Base-by-base conservation (phyloP, 2,888 invertebrate genomes). In the Griposia aprilina region DNA sequence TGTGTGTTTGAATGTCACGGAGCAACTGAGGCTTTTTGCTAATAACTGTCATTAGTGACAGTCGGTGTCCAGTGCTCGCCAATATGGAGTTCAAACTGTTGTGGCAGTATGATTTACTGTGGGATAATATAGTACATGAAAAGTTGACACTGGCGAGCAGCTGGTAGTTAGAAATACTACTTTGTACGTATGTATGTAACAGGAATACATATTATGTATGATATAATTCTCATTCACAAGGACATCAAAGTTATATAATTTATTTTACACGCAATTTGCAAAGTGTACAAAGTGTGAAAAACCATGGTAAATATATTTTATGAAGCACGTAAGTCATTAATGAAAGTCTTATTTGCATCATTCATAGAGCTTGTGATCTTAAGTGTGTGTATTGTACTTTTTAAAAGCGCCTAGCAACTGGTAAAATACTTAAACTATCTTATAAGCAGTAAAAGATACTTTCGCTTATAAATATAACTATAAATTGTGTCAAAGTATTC, bases 1-100 rank as follows among this genome's bases (percentile, higher is more conserved):
- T 52, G 74, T 60, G 62, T 69, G 71, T 63, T 83, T 85, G 66
- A 82, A 82, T 78, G 85, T 78, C 82, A 74, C 74, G 79, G 74
- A 41, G 65, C 59, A 59, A 55, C 36, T 57, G 70, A 36, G 45
- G 55, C 13, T 74, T 76, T 71, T 79, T 62, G 36, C 63, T 65
- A 60, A 30, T 78, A 69, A 23, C 60, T 73, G 62, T 62, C 62
- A 73, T 69, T 80, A 75, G 26, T 30, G 73, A n/a, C 45, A 52
- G 74, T 15, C 68, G 36, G 63, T 30, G 68, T n/a, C 15, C 36
- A 60, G 76, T 55, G 48, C 26, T 23, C 23, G 45, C 50, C 23
- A 23, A 0, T 7, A 23, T 5, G n/a, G 23, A 36, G n/a, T 15
- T 36, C 30, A 20, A 26, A 20, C 36, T 50, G 23, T n/a, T n/a